Evolutionary conservation across 2,797 vertebrate genomes (phyloP).

Genomic region (Chelon labrosus): DNA sequence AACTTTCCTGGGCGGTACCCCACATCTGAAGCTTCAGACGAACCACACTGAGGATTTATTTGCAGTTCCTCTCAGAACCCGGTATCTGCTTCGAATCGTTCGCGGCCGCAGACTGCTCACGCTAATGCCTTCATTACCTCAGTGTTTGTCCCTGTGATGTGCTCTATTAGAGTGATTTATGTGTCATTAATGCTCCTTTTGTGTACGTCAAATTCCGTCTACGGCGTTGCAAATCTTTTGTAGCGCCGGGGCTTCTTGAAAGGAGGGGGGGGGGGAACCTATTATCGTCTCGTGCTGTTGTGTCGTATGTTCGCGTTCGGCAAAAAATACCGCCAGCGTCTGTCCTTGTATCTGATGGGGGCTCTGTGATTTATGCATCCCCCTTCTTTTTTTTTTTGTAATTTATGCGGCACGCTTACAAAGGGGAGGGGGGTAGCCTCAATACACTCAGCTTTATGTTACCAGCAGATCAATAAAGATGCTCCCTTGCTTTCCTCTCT

Average conservation of each 20-base stretch:
- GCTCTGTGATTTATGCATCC: slow-evolving; percentile 56
- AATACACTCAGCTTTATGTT: slow-evolving; percentile 76
- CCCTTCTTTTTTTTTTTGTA: slow-evolving; percentile 54
- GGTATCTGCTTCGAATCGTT: slow-evolving; percentile 8
- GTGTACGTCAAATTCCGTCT: slow-evolving; percentile 32
- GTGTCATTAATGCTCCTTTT: slow-evolving; percentile 18
- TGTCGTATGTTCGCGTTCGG: slow-evolving; percentile 37
- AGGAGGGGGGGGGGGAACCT: not conserved
- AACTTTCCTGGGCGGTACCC: not conserved
- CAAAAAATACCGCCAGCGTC: slow-evolving; percentile 42
- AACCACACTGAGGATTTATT: slow-evolving; percentile 9
- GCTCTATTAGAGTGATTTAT: slow-evolving; percentile 24
- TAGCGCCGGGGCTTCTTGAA: slow-evolving; percentile 15
- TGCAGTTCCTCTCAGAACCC: not conserved
- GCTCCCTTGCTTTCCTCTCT: slow-evolving; percentile 74
- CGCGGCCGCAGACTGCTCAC: not conserved
- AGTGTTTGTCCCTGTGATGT: slow-evolving; percentile 2
- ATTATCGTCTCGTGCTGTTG: slow-evolving; percentile 51
- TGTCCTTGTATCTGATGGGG: slow-evolving; percentile 59
- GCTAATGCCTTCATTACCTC: slow-evolving; percentile 26
- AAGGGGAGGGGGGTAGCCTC: slow-evolving; percentile 61
- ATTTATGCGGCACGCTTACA: slow-evolving; percentile 62
- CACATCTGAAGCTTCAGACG: not conserved
- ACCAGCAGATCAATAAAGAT: slow-evolving; percentile 87
- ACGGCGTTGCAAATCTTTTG: slow-evolving; percentile 34